phyloP scores from a whole-genome alignment of 2,888 invertebrate species.

The Cristatella mucedo region DNA sequence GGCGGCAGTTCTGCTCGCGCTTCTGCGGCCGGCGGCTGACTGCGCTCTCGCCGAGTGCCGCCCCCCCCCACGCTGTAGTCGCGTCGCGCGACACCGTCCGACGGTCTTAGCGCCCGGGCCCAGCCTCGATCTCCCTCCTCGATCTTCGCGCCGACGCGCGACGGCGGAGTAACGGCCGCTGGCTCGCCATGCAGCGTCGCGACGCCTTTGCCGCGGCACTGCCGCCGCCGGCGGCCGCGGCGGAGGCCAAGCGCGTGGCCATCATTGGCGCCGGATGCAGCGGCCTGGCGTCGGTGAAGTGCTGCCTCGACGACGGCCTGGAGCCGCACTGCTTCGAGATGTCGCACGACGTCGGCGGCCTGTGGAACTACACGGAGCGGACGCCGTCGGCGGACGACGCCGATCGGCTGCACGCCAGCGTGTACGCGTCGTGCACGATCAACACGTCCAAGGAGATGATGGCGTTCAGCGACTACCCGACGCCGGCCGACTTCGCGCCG shows the following conservation, averaged over 20 bases:
- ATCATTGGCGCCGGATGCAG: conserved; percentile 37
- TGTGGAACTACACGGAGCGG: conserved; percentile 21
- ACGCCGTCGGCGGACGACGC: conserved; percentile 1
- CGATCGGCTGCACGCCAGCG: conserved; percentile 19
- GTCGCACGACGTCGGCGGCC: conserved; percentile 27
- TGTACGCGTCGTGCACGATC: conserved; percentile 27
- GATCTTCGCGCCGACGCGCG: too few species aligned
- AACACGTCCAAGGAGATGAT: conserved; percentile 37
- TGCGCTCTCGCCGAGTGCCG: too few species aligned
- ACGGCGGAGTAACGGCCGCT: too few species aligned
- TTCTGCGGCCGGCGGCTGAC: too few species aligned
- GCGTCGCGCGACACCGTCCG: too few species aligned
- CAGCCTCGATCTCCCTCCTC: too few species aligned
- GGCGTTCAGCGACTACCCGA: conserved; percentile 39
- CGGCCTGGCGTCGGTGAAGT: conserved; percentile 34
- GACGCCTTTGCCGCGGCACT: too few species aligned
- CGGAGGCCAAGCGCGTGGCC: conserved; percentile 13
- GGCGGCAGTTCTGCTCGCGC: too few species aligned
- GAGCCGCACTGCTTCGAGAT: conserved; percentile 33
- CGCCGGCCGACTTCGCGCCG: conserved; percentile 37
- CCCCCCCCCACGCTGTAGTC: too few species aligned
- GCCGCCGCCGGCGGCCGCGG: too few species aligned
- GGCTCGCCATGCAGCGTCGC: too few species aligned
- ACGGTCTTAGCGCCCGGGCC: too few species aligned
- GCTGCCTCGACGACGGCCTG: conserved; percentile 30